Evolutionary conservation across 2,113 vertebrate genomes (phyloP), one percentile per base, ranked within the genome.

Genomic region (Potamarius usumacintae): DNA sequence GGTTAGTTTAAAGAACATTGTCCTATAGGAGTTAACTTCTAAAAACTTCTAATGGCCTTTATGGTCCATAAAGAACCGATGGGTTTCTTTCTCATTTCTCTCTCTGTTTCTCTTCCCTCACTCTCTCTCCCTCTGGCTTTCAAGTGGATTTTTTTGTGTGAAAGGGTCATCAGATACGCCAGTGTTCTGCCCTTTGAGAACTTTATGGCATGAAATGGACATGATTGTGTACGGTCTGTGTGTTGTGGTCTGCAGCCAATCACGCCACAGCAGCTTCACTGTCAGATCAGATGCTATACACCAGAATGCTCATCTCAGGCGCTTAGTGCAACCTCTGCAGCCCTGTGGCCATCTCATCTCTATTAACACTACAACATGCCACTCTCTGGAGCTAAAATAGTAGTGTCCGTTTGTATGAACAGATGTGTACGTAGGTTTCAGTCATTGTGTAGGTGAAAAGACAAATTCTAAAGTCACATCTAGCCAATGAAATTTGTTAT

Each of bases 201-300:
- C 67, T 88, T 89, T 88, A 89, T 85, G 88, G 86, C 89, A 90
- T 88, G 89, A 92, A 92, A 90, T 88, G 89, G 84, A 77, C 89
- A 85, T 77, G 88, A 89, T 90, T 91, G 89, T 90, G 90, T 88
- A 77, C 77, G 50, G 89, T 86, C 58, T 82, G 52, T 58, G 52
- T 34, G 72, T 71, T 69, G 53, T 71, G 18, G 87, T 82, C 67
- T 87, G 85, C 84, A 86, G 83, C 87, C 81, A 87, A 89, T 83
- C 84, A 80, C 10, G 72, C 60, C 53, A 17, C 52, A 48, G 71
- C 58, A 72, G 81, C 90, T 50, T 84, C 72, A 58, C 82, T 82
- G 57, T 88, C 82, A 89, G 79, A 90, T 53, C 76, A 72, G 72
- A 85, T 87, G 74, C 86, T 88, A 84, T 65, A 87, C 81, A 81